These are phyloP conservation scores for Bothrops jararaca DNA, from an alignment of 2,113 vertebrate species.

Conservation along the genomic window DNA sequence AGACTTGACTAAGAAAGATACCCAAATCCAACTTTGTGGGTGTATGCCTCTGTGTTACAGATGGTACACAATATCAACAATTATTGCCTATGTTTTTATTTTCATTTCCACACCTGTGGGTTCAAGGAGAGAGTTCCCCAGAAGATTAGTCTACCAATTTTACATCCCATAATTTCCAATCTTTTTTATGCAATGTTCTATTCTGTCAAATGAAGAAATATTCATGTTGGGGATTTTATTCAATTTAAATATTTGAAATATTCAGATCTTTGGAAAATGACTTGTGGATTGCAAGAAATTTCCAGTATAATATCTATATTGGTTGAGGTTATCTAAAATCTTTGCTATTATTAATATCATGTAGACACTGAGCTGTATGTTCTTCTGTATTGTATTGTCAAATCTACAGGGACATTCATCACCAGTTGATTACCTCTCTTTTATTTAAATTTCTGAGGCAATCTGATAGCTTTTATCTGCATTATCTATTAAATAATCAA, in stretches of 20 bases:
- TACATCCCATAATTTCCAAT: not conserved
- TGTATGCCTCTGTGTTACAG: not conserved
- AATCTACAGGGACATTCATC: not conserved
- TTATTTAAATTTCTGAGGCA: not conserved
- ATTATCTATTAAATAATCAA: not conserved
- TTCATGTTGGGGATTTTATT: not conserved
- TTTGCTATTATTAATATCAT: conserved; percentile 9
- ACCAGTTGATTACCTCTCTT: not conserved
- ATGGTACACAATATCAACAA: not conserved
- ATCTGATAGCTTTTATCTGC: not conserved
- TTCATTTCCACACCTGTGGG: not conserved
- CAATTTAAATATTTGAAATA: not conserved
- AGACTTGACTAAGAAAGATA: not conserved
- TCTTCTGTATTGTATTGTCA: not conserved
- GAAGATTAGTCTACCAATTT: not conserved
- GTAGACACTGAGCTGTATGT: not conserved
- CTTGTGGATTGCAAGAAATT: not conserved
- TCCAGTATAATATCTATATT: not conserved
- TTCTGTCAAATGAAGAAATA: not conserved
- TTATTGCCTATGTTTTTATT: not conserved
- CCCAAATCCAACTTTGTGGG: not conserved
- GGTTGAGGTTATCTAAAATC: not conserved
- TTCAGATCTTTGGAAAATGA: not conserved
- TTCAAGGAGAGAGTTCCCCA: not conserved
- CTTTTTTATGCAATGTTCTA: not conserved